A percentile compares a stretch with the other conserved stretches of the same genome.
Conservation (phyloP, 2,797 vertebrate species). For the Megaceryle alcyon region DNA sequence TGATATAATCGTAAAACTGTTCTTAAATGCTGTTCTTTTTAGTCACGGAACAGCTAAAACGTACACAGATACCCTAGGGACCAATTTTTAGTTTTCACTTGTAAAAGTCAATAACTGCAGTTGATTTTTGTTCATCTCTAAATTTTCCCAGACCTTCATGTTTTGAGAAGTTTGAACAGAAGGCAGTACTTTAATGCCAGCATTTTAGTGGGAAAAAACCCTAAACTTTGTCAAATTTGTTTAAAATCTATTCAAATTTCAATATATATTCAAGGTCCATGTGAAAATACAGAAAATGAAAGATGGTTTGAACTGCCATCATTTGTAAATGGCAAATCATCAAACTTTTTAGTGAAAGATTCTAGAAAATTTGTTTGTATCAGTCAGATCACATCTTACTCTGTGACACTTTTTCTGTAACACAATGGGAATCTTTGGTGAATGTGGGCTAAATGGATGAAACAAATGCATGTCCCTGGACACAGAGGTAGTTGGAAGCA, state of each 20-base stretch:
- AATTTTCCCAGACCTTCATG: neutral
- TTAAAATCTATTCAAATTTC: neutral
- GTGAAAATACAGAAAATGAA: neutral
- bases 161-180: neutral
- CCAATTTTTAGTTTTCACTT: neutral
- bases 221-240: neutral
- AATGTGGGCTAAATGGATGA: neutral
- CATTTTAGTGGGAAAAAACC: neutral
- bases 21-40: neutral
- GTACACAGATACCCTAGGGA: neutral
- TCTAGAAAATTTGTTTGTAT: neutral
- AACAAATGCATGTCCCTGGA: neutral
- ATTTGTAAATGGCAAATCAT: neutral
- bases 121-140: neutral
- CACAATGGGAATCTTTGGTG: neutral
- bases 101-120: neutral
- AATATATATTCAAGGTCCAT: neutral
- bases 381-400: neutral
- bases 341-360: neutral
- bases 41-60: neutral
- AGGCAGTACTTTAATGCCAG: neutral
- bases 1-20: neutral
- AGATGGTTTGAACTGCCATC: neutral
- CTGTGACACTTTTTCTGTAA: neutral
- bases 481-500: fast-evolving